Percentiles rank a stretch among this genome's conserved stretches.
Evolutionary conservation across 2,797 vertebrate species (phyloP).

Genomic region (Psittacula echo): DNA sequence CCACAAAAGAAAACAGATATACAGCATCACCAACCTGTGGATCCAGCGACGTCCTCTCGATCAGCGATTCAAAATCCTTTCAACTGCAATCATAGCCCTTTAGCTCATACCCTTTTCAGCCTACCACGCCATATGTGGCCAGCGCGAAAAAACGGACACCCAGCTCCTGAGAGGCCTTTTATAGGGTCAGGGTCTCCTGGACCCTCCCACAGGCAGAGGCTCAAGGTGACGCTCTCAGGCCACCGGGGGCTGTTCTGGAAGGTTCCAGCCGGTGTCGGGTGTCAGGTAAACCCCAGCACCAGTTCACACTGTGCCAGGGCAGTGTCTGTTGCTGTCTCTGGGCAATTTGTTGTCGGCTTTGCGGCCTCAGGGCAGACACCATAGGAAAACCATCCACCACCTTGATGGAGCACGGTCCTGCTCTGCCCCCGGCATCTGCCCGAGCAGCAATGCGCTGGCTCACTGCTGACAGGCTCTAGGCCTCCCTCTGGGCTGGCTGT

Average conservation of each 20-base stretch:
- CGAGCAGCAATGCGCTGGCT: background rate
- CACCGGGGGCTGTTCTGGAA: background rate
- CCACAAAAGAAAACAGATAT: background rate
- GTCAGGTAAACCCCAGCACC: background rate
- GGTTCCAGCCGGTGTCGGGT: background rate
- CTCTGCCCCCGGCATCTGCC: background rate
- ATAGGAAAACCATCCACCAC: background rate
- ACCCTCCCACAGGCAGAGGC: background rate
- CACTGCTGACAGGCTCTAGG: background rate
- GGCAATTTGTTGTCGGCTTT: background rate
- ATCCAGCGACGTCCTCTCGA: background rate
- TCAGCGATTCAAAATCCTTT: background rate
- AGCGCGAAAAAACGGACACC: background rate
- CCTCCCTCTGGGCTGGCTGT: fast-evolving
- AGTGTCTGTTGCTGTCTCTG: background rate
- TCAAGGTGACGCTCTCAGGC: background rate
- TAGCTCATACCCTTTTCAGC: background rate
- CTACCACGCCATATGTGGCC: background rate
- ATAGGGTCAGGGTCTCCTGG: background rate
- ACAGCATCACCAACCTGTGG: background rate
- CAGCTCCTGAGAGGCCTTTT: background rate
- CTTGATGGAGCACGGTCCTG: background rate
- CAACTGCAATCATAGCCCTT: background rate
- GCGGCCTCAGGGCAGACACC: background rate
- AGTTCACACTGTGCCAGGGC: background rate